Evolutionary conservation across 2,797 vertebrate genomes (phyloP).

Genomic region (Hemibagrus guttatus): DNA sequence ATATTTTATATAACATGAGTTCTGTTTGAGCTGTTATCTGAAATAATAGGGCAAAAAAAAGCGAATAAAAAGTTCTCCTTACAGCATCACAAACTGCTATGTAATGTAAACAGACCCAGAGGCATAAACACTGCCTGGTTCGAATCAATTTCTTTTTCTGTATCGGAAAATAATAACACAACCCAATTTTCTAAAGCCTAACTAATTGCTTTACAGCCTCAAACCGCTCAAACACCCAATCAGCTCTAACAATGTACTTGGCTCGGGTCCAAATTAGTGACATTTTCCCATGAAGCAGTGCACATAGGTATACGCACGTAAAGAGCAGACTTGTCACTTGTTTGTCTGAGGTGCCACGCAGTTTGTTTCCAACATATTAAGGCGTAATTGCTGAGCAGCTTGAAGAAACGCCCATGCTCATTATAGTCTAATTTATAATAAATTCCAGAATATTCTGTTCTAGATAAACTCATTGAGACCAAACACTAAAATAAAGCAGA

Average conservation of each 20-base stretch:
- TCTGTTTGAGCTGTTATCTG: not conserved
- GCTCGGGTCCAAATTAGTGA: not conserved
- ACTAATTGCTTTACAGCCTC: not conserved
- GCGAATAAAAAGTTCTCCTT: not conserved
- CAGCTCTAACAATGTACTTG: not conserved
- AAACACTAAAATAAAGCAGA: not conserved
- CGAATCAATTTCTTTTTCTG: not conserved
- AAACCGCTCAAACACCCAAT: not conserved
- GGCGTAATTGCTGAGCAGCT: not conserved
- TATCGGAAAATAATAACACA: not conserved
- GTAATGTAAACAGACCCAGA: not conserved
- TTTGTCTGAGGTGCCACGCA: not conserved
- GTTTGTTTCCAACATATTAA: not conserved
- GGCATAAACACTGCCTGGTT: not conserved
- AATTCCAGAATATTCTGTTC: not conserved
- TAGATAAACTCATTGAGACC: not conserved
- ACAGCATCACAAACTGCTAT: not conserved
- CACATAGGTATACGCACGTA: not conserved
- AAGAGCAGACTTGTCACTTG: not conserved
- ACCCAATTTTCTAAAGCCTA: not conserved
- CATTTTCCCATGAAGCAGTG: constrained; percentile 9
- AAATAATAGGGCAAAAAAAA: not conserved
- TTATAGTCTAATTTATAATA: not conserved
- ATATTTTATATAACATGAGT: not conserved
- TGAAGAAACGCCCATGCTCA: not conserved